Evolutionary conservation across 2,113 vertebrate genomes (phyloP).

Genomic region (Cephalophus harveyi): DNA sequence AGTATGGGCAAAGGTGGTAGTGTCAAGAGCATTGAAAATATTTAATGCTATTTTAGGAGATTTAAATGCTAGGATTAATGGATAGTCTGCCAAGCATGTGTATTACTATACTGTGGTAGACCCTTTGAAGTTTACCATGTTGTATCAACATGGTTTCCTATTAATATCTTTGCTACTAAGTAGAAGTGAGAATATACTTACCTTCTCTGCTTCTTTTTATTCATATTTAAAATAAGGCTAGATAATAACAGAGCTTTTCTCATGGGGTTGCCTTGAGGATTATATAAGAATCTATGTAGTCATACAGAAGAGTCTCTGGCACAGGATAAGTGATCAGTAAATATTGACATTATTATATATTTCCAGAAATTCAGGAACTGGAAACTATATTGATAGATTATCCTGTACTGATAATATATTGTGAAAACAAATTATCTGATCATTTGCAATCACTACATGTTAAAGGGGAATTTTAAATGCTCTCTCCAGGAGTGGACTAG

Average conservation of each 20-base stretch:
- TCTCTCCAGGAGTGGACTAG: background rate
- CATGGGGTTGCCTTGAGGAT: background rate
- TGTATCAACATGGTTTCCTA: background rate
- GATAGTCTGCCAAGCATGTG: background rate
- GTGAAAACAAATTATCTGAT: background rate
- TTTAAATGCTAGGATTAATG: background rate
- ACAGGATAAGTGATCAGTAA: background rate
- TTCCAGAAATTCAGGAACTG: background rate
- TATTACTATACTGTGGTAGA: background rate
- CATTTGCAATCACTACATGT: background rate
- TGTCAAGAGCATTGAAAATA: background rate
- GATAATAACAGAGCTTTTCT: background rate
- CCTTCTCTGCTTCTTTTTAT: background rate
- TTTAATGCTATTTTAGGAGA: background rate
- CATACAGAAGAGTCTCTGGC: background rate
- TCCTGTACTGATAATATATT: background rate
- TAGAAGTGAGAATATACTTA: background rate
- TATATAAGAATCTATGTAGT: background rate
- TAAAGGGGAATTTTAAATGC: background rate
- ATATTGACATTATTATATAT: background rate
- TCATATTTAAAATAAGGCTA: background rate
- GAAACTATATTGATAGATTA: background rate
- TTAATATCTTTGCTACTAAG: background rate
- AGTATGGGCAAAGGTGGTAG: accelerated
- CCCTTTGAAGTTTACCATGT: background rate